Base-by-base conservation (phyloP, 2,888 invertebrate species). In the Sialis fuliginosa region DNA sequence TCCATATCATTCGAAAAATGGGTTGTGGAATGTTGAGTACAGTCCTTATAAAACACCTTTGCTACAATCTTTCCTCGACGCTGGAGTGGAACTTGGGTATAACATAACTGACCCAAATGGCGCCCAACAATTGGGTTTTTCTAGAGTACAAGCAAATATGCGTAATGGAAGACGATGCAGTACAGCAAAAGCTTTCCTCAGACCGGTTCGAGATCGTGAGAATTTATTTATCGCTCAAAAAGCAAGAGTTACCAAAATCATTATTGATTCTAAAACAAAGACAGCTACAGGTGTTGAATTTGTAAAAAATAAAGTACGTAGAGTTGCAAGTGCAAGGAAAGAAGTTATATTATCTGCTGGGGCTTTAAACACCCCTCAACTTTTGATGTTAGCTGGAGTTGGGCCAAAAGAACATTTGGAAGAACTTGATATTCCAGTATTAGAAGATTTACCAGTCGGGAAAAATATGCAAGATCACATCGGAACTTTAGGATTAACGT, bases 381-480 rank as follows among this genome's bases (percentile, higher is more conserved):
- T 92, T 5, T 62, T 92, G 42, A 82, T 90, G 85, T 61, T 90
- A 8, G 89, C 89, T 0, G 91, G 91, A 9, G 67, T 90, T 32
- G 86, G 86, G 0, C 84, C 85, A 0, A 63, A 60, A 32, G 66
- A 73, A 1, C 76, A 83, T 56, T 63, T 86, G 5, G 56, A 62
- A 13, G 64, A 72, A 34, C 57, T 76, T 6, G 70, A 70, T 4
- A 81, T 89, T 45, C 61, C 70, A 0, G 71, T 79, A 2, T 57
- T 84, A 34, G 69, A 75, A 51, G 73, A 88, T 58, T 68, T 84
- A 2, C 79, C 77, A 2, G 88, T 89, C 0, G 89, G 89, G 6
- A 74, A 76, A 56, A 88, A 89, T 62, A 70, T 88, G 0, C 87
- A 86, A 61, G 88, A 88, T 60, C 88, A 88, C 57, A 70, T 84